Percentiles rank a stretch among this genome's conserved stretches.
Evolutionary conservation across 2,888 invertebrate genomes (phyloP).

Genomic region (Hedya salicella): DNA sequence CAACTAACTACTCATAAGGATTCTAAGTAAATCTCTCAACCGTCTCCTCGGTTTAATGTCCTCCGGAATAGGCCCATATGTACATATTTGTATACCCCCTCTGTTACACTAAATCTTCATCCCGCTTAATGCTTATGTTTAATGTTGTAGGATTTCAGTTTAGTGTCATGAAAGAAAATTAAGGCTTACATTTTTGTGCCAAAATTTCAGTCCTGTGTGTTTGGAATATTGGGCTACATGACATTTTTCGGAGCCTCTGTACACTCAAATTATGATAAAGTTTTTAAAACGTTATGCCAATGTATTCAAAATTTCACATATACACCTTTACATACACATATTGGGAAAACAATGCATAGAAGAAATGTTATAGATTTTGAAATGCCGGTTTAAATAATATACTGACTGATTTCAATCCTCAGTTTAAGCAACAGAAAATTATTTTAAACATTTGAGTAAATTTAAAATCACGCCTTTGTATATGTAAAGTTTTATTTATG

Average conservation of each 20-base stretch:
- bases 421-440: too few species aligned
- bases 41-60: conserved; percentile 1
- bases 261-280: too few species aligned
- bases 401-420: too few species aligned
- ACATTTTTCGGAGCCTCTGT: neutral
- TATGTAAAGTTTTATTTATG: too few species aligned
- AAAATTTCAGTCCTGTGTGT: neutral
- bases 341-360: too few species aligned
- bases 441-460: too few species aligned
- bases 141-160: neutral
- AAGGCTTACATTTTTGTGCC: neutral
- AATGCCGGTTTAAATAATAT: too few species aligned
- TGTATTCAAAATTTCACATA: too few species aligned
- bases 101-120: conserved; percentile 9
- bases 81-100: conserved; percentile 5
- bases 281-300: too few species aligned
- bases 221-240: neutral
- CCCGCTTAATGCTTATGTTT: conserved; percentile 8
- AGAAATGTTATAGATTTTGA: too few species aligned
- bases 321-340: too few species aligned
- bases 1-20: conserved; percentile 14
- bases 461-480: too few species aligned
- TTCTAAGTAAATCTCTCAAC: neutral
- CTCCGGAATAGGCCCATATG: neutral
- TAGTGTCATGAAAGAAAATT: neutral